phyloP scores from a whole-genome alignment of 2,888 invertebrate species.

The Lampropteryx suffumata region DNA sequence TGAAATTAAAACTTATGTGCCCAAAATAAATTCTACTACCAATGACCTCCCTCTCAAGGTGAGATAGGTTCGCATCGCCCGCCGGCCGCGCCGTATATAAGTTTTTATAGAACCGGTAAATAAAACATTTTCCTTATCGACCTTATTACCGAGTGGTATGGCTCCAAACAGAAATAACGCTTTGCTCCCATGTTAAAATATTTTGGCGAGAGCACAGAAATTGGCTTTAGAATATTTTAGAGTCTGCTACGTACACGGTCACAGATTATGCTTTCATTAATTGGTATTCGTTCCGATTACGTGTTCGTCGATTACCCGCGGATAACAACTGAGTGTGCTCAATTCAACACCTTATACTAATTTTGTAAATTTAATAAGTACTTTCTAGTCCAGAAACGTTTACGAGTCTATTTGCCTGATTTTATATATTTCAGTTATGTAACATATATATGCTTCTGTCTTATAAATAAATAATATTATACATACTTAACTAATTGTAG shows the following conservation, averaged over 20 bases:
- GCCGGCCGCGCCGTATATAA: background rate
- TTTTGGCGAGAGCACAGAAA: background rate
- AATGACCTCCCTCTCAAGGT: slow-evolving; percentile 11
- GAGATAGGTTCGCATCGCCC: slow-evolving; percentile 9
- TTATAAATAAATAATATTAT: no score
- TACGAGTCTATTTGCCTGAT: no score
- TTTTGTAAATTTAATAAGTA: no score
- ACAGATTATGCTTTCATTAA: no score
- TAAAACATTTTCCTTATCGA: slow-evolving; percentile 1
- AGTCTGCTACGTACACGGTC: background rate
- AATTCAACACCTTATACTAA: no score
- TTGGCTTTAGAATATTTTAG: slow-evolving; percentile 1
- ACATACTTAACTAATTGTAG: no score
- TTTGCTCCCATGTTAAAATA: background rate
- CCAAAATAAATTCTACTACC: slow-evolving; percentile 7
- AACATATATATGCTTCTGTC: no score
- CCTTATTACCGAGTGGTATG: background rate
- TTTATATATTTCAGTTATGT: no score
- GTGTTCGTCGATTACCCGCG: background rate
- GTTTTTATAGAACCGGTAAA: slow-evolving; percentile 4
- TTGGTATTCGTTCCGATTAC: background rate
- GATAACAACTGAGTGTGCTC: no score
- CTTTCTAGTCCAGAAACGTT: no score
- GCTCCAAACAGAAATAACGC: background rate
- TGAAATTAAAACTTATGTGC: slow-evolving; percentile 1